Conservation (phyloP, 2,888 invertebrate genomes). For the Lasioglossum calceatum region DNA sequence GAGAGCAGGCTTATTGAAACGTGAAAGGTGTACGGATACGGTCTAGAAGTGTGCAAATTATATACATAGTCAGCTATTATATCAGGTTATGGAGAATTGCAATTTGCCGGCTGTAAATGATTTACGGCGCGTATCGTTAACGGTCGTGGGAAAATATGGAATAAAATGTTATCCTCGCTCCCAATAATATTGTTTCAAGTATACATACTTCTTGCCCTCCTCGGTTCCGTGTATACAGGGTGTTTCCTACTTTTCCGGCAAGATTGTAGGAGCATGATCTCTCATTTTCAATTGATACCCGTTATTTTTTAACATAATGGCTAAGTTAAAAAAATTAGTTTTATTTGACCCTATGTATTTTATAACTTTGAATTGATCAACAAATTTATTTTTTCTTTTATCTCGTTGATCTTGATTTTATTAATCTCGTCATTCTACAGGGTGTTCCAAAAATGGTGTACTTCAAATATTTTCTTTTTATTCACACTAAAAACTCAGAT, state of each 20-base stretch:
- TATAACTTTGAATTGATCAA: no score
- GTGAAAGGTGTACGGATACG: constrained; percentile 30
- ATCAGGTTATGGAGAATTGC: constrained; percentile 11
- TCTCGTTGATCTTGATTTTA: no score
- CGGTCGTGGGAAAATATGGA: neutral
- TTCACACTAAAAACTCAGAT: no score
- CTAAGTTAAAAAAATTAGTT: neutral
- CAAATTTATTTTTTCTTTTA: no score
- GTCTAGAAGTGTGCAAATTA: neutral
- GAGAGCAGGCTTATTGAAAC: constrained; percentile 25
- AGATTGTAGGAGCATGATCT: neutral
- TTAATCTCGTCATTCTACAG: no score
- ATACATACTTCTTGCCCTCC: neutral
- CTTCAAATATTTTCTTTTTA: no score
- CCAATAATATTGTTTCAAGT: constrained; percentile 7
- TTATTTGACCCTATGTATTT: neutral
- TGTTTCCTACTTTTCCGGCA: no score
- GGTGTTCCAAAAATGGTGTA: no score
- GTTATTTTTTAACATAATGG: neutral
- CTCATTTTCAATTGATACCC: neutral
- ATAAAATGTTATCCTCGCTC: neutral
- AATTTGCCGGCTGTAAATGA: constrained; percentile 12
- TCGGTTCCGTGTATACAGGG: no score
- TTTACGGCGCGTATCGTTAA: constrained; percentile 7
- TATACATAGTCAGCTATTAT: constrained; percentile 10